A percentile compares a stretch with the other conserved stretches of the same genome.
phyloP scores from a whole-genome alignment of 2,113 vertebrate species.

The Verasper variegatus region DNA sequence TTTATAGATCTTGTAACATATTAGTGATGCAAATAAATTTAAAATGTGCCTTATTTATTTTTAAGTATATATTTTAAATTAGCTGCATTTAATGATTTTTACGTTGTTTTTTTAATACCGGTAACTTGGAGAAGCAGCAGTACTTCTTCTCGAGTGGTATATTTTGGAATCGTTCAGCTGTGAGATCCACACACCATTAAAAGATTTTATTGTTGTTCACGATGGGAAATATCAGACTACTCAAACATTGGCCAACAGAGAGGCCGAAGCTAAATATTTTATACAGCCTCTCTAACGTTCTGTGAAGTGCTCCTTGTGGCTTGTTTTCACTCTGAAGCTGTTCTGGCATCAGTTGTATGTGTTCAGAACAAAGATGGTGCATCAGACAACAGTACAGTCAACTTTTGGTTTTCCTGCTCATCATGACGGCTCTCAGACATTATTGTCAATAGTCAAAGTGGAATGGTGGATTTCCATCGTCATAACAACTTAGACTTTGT shows the following conservation, averaged over 20 bases:
- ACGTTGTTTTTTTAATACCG: not conserved
- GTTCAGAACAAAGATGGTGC: slow-evolving; percentile 29
- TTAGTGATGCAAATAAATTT: not conserved
- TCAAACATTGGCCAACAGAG: slow-evolving; percentile 52
- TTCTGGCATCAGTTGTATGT: slow-evolving; percentile 13
- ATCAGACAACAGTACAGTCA: slow-evolving; percentile 43
- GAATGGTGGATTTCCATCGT: slow-evolving; percentile 45
- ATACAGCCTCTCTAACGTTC: slow-evolving; percentile 52
- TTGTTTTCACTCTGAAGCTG: slow-evolving; percentile 53
- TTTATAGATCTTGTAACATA: not conserved
- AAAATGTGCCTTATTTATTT: not conserved
- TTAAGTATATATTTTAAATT: slow-evolving; percentile 5
- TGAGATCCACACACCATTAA: slow-evolving; percentile 26
- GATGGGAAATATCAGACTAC: slow-evolving; percentile 45
- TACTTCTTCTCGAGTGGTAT: too few relatives aligned
- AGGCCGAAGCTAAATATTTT: slow-evolving; percentile 66
- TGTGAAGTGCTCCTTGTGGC: slow-evolving; percentile 46
- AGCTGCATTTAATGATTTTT: slow-evolving; percentile 1
- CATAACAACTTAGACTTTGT: slow-evolving; percentile 62
- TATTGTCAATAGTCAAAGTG: slow-evolving; percentile 39
- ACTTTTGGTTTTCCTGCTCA: slow-evolving; percentile 45
- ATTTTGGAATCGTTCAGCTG: slow-evolving; percentile 5
- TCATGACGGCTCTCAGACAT: slow-evolving; percentile 26
- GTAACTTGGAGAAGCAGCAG: slow-evolving; percentile 7
- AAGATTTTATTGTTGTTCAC: slow-evolving; percentile 37